Percentiles rank a stretch among this genome's conserved stretches.
phyloP scores from a whole-genome alignment of 2,888 invertebrate genomes.

The Catocala nupta region DNA sequence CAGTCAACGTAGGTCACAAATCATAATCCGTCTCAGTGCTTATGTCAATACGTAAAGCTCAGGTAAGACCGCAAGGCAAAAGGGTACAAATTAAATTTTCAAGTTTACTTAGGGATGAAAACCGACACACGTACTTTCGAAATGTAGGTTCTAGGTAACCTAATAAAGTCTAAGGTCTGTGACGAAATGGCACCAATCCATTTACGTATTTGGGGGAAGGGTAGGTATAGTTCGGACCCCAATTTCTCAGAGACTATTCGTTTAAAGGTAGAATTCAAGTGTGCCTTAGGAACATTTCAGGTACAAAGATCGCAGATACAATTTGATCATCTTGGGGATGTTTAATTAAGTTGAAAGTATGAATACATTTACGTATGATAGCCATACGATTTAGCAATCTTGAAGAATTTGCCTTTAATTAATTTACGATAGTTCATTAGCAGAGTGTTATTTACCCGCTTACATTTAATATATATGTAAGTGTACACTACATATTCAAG shows the following conservation, averaged over 20 bases:
- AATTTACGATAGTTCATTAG: too few relatives aligned
- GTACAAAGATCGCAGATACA: too few relatives aligned
- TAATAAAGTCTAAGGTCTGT: conserved; percentile 10
- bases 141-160: conserved; percentile 1
- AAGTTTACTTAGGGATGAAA: conserved; percentile 5
- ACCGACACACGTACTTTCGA: conserved; percentile 3
- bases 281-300: background rate
- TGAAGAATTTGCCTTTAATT: too few relatives aligned
- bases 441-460: too few relatives aligned
- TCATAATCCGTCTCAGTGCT: background rate
- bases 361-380: too few relatives aligned
- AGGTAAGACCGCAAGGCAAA: background rate
- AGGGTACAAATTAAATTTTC: conserved; percentile 10
- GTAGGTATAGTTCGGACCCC: background rate
- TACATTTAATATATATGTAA: too few relatives aligned
- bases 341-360: too few relatives aligned
- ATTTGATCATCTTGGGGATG: too few relatives aligned
- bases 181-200: conserved; percentile 4
- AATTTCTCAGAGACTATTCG: background rate
- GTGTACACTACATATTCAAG: too few relatives aligned
- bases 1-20: background rate
- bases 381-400: too few relatives aligned
- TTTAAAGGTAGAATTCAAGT: background rate
- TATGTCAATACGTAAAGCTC: background rate
- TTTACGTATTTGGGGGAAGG: conserved; percentile 3